Evolutionary conservation across 2,888 invertebrate genomes (phyloP).

Genomic region (Microctonus hyperodae): DNA sequence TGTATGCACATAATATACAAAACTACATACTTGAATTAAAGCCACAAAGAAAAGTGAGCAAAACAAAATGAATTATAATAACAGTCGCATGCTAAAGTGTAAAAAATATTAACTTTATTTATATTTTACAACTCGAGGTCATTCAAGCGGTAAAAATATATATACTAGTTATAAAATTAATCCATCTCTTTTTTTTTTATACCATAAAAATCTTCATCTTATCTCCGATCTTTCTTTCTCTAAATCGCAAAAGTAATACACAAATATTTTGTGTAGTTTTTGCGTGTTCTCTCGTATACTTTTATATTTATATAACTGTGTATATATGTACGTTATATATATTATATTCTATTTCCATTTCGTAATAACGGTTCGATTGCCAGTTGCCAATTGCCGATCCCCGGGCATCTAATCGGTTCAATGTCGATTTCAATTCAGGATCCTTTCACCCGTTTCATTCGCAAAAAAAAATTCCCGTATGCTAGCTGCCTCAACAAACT

Average conservation of each 20-base stretch:
- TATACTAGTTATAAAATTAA: not conserved
- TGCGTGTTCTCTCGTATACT: not conserved
- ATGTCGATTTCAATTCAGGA: conserved; percentile 37
- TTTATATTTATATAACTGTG: not conserved
- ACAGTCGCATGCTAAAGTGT: not conserved
- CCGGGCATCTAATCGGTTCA: conserved; percentile 42
- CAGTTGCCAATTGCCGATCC: conserved; percentile 12
- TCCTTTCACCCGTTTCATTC: conserved; percentile 34
- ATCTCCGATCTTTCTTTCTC: not conserved
- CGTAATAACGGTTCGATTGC: conserved; percentile 20
- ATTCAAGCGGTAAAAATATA: conserved; percentile 1
- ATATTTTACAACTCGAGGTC: not conserved
- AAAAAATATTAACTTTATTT: not conserved
- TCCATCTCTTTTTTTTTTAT: not conserved
- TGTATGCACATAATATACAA: not conserved
- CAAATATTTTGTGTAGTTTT: not conserved
- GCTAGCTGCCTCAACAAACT: not conserved
- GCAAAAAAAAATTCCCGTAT: not conserved
- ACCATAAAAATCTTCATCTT: conserved; percentile 10
- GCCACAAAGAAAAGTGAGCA: conserved; percentile 14
- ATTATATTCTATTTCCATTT: conserved; percentile 18
- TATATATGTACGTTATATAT: not conserved
- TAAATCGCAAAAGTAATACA: not conserved
- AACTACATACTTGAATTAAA: not conserved
- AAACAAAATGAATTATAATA: not conserved